Evolutionary conservation across 2,888 invertebrate genomes (phyloP).

Genomic region (Eugnorisma glareosa): DNA sequence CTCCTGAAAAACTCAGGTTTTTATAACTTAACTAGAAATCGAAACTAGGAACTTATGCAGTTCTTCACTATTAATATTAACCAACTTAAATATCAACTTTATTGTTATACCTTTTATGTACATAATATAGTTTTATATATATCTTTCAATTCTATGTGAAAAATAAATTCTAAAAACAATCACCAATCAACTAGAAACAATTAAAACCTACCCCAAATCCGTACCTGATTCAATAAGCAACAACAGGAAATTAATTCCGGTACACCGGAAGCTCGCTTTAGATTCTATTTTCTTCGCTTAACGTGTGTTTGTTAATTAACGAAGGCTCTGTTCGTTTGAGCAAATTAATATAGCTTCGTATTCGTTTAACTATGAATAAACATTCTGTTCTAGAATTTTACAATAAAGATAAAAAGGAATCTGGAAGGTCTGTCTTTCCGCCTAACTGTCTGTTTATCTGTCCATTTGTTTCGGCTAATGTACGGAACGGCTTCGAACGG

Average conservation of each 20-base stretch:
- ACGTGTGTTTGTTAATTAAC: constrained; percentile 31
- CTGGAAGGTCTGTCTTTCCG: too few relatives aligned
- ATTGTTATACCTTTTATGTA: not conserved
- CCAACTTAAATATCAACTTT: too few relatives aligned
- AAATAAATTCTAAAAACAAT: not conserved
- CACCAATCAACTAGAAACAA: not conserved
- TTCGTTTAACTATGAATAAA: not conserved
- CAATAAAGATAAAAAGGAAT: not conserved
- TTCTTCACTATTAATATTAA: too few relatives aligned
- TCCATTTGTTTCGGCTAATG: too few relatives aligned
- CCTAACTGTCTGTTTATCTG: too few relatives aligned
- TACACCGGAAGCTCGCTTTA: constrained; percentile 14
- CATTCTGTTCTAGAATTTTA: not conserved
- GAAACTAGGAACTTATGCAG: too few relatives aligned
- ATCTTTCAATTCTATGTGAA: not conserved
- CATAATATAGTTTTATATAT: not conserved
- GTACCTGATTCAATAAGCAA: constrained; percentile 15
- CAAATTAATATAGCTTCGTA: constrained; percentile 21
- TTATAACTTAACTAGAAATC: too few relatives aligned
- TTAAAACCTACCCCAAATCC: constrained; percentile 16
- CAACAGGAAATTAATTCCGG: constrained; percentile 50
- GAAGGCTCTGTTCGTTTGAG: constrained; percentile 25
- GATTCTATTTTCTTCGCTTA: constrained; percentile 29
- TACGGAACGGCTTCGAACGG: too few relatives aligned
- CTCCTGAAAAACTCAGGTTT: too few relatives aligned